These are phyloP conservation scores for Caradrina kadenii DNA, from an alignment of 2,888 invertebrate species.

Conservation along the genomic window DNA sequence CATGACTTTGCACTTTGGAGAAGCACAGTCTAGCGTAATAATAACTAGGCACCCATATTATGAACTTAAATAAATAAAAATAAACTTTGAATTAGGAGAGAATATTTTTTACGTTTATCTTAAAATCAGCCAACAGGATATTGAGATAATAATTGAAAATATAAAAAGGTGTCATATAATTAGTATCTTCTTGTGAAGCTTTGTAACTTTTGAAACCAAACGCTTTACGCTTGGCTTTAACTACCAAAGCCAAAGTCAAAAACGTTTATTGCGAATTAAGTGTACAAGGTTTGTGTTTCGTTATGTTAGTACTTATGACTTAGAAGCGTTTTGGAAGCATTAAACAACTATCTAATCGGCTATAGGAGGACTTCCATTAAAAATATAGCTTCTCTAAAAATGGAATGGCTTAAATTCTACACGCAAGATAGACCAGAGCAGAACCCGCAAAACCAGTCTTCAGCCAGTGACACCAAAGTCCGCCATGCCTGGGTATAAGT, in stretches of 20 bases:
- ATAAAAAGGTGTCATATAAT: too few relatives aligned
- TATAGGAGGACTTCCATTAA: neutral
- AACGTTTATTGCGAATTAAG: too few relatives aligned
- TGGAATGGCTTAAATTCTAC: slow-evolving; percentile 3
- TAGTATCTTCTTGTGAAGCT: neutral
- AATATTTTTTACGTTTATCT: too few relatives aligned
- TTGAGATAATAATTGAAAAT: neutral
- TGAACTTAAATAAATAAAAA: too few relatives aligned
- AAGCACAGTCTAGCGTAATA: neutral
- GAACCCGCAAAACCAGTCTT: slow-evolving; percentile 22
- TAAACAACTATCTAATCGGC: neutral
- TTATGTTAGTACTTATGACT: too few relatives aligned
- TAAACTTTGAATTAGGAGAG: too few relatives aligned
- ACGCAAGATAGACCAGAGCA: neutral
- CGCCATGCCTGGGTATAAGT: neutral
- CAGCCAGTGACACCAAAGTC: neutral
- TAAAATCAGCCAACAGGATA: neutral
- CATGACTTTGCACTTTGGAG: neutral
- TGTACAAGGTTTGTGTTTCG: too few relatives aligned
- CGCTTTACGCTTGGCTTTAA: neutral
- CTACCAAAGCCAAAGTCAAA: too few relatives aligned
- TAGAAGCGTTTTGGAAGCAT: too few relatives aligned
- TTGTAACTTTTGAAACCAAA: neutral
- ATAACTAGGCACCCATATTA: too few relatives aligned
- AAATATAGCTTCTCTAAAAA: neutral